Evolutionary conservation across 1,140 invertebrate genomes (phyloP), one percentile per base, ranked within the genome.

Genomic region (Leguminivora glycinivorella): DNA sequence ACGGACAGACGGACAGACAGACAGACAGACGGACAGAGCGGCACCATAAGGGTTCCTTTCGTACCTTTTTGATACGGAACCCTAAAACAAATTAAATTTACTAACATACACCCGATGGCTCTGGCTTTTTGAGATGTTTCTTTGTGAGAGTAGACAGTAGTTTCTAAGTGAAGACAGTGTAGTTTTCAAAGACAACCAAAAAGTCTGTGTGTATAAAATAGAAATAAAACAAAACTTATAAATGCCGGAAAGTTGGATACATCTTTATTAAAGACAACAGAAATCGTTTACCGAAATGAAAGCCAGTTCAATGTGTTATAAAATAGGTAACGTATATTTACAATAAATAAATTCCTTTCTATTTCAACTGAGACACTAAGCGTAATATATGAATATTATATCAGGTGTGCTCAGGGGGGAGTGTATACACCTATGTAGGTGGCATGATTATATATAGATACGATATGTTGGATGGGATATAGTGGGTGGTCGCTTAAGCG

Each of bases 221-320:
- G 40, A 58, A 63, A 70, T 34, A 29, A 67, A 68, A 63, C 58
- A 29, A 26, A 26, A 63, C 1, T 22, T n/a, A 19, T 63, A 17
- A 17, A n/a, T 63, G 26, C 58, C 26, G 0, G n/a, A 63, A 52
- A 69, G 24, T 67, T 72, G 80, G 80, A 84, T 83, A 86, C 84
- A 84, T 84, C 82, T 84, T 86, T 86, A 83, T 84, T 84, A 31
- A 77, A 74, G 72, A 67, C n/a, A 66, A 78, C 75, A 76, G 74
- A 66, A 69, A 34, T 73, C 24, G 60, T 58, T 56, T 67, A 71
- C 76, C 73, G 58, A 75, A 86, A 85, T 82, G 75, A 81, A 85
- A 84, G 82, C 82, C 82, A 76, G 38, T 72, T 82, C 78, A 67
- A 72, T 63, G 75, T 72, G 74, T 67, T 73, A 73, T 56, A 52